Base-by-base conservation (phyloP, 1,140 invertebrate genomes). In the Colletes latitarsis region DNA sequence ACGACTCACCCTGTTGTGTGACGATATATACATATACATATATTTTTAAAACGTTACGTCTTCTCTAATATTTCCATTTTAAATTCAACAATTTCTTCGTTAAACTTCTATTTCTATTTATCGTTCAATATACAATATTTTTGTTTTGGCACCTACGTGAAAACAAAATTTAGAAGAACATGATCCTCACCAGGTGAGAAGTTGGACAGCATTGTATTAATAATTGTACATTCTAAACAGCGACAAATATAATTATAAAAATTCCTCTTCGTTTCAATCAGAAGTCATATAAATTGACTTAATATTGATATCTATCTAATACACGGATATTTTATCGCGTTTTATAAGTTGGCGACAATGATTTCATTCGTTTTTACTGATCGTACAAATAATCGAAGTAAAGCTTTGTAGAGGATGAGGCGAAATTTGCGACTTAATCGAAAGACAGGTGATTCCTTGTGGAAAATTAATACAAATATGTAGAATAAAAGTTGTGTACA, bases 201-300 rank as follows among this genome's bases (percentile, higher is more conserved):
- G 77, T 79, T 79, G 77, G 77, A 79, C 77, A 79, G 77, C 77
- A 52, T 73, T 79, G 46, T 62, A 41, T 62, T 15, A 77, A 77
- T 46, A 49, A 77, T 63, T 17, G 30, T 41, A 70, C 12, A 21
- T 52, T 73, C 39, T 73, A 79, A 64, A 55, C 41, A 55, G 70
- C 21, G 21, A 73, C 6, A 30, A 73, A 14, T 79, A 49, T 17
- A 30, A 5, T n/a, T 46, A 46, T 46, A 43, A 64, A 52, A 43
- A 53, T 73, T 55, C 52, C 41, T 46, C 12, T 19, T 21, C 63
- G 41, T 64, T 57, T 79, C 69, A 43, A 64, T 66, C 41, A 17
- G 19, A 66, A 55, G 10, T 72, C 30, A 43, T 63, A 5, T 15
- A 41, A 77, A 71, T 63, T 77, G 66, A 77, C 67, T 70, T 58